These are phyloP conservation scores for Chrysomallon squamiferum DNA, from an alignment of 1,140 invertebrate genomes.

Conservation along the genomic window DNA sequence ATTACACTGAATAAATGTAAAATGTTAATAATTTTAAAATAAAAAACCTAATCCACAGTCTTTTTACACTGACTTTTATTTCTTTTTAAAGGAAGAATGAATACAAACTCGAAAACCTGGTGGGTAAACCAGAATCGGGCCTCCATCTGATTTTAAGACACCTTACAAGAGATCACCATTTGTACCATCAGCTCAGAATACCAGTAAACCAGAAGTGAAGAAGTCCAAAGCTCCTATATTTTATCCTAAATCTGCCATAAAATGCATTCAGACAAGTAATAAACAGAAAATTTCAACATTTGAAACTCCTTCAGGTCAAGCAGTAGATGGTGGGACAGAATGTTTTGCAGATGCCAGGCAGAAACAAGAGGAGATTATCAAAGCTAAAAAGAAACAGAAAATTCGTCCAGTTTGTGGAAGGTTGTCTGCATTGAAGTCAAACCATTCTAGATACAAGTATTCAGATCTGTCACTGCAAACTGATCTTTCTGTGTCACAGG, in stretches of 20 bases:
- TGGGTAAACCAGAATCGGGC: not conserved
- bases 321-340: not conserved
- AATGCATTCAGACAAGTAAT: not conserved
- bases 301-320: not conserved
- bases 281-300: not conserved
- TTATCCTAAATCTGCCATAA: not conserved
- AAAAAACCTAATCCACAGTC: too few relatives aligned
- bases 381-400: slow-evolving; percentile 23
- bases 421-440: slow-evolving; percentile 20
- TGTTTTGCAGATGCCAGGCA: slow-evolving; percentile 28
- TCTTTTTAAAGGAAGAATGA: too few relatives aligned
- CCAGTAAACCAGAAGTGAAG: not conserved
- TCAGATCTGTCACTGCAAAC: slow-evolving; percentile 10
- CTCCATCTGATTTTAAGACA: slow-evolving; percentile 8
- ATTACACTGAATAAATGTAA: too few relatives aligned
- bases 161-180: slow-evolving; percentile 22
- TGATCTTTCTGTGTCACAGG: slow-evolving; percentile 16
- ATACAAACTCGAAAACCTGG: too few relatives aligned
- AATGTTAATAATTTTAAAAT: too few relatives aligned
- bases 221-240: not conserved
- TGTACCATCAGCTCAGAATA: not conserved
- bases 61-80: slow-evolving; percentile 18
- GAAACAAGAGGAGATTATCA: slow-evolving; percentile 40
- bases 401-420: slow-evolving; percentile 35
- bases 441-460: slow-evolving; percentile 11